These are phyloP conservation scores for Standfussiana lucernea DNA, from an alignment of 2,888 invertebrate genomes.

Conservation along the genomic window DNA sequence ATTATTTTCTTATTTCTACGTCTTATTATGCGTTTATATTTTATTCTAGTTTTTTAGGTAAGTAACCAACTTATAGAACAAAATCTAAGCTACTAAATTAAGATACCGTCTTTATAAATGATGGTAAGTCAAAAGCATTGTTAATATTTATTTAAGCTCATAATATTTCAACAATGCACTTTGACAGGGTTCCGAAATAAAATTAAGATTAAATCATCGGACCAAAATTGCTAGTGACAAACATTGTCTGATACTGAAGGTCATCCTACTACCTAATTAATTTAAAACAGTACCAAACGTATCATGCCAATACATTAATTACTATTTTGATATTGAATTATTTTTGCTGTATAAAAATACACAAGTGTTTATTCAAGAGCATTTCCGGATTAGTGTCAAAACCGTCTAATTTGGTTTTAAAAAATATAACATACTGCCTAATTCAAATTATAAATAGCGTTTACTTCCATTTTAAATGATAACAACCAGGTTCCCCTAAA, in stretches of 20 bases:
- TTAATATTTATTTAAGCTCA: not conserved
- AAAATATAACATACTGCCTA: not conserved
- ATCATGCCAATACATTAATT: conserved; percentile 42
- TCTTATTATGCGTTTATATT: not conserved
- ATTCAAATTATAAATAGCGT: not conserved
- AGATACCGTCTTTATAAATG: not conserved
- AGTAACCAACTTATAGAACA: too few species aligned
- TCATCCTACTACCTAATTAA: conserved; percentile 15
- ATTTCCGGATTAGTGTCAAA: not conserved
- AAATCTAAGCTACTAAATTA: not conserved
- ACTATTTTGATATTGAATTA: conserved; percentile 22
- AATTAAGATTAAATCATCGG: conserved; percentile 21
- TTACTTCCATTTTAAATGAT: not conserved
- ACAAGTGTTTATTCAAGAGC: conserved; percentile 1
- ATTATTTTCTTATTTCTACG: conserved; percentile 46
- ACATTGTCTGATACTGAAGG: conserved; percentile 30
- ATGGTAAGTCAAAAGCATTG: not conserved
- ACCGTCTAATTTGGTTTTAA: not conserved
- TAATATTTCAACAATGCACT: not conserved
- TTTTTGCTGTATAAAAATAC: conserved; percentile 9
- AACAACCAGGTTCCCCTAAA: not conserved
- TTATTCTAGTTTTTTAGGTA: too few species aligned
- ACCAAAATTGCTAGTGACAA: conserved; percentile 17
- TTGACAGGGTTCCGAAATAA: conserved; percentile 38
- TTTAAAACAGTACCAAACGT: conserved; percentile 13